Evolutionary conservation across 2,797 vertebrate species (phyloP).

Genomic region (Eurystomus glaucurus): DNA sequence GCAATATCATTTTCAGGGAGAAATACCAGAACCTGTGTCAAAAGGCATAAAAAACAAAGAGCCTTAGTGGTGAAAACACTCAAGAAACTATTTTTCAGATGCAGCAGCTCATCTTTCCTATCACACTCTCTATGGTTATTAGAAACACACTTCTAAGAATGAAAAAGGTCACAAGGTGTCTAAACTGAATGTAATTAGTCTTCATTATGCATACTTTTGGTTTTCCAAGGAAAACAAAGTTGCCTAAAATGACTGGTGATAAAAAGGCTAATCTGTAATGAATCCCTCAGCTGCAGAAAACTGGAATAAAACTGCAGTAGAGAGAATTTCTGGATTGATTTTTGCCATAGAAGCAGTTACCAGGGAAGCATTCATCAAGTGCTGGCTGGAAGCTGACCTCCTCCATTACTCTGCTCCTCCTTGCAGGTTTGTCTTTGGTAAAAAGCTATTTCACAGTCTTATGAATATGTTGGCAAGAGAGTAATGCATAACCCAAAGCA

Average conservation of each 20-base stretch:
- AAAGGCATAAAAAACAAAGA: constrained; percentile 63
- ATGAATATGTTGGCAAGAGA: constrained; percentile 43
- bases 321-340: constrained; percentile 65
- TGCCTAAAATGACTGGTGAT: constrained; percentile 43
- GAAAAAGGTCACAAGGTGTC: background rate
- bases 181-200: background rate
- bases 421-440: constrained; percentile 59
- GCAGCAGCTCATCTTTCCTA: background rate
- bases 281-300: constrained; percentile 15
- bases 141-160: background rate
- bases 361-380: constrained; percentile 51
- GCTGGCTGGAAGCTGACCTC: constrained; percentile 58
- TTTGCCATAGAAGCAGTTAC: constrained; percentile 62
- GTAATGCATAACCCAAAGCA: constrained; percentile 32
- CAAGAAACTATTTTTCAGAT: constrained; percentile 37
- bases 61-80: background rate
- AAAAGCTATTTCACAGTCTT: constrained; percentile 71
- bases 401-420: constrained; percentile 54
- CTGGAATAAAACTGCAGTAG: constrained; percentile 36
- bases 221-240: constrained; percentile 29
- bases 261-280: constrained; percentile 29
- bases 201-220: background rate
- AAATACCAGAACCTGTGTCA: constrained; percentile 75
- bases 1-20: constrained; percentile 73
- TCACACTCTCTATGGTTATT: background rate